Percentiles rank a stretch among this genome's conserved stretches.
Evolutionary conservation across 2,113 vertebrate genomes (phyloP).

Genomic region (Lepidiolamprologus cunningtoni): DNA sequence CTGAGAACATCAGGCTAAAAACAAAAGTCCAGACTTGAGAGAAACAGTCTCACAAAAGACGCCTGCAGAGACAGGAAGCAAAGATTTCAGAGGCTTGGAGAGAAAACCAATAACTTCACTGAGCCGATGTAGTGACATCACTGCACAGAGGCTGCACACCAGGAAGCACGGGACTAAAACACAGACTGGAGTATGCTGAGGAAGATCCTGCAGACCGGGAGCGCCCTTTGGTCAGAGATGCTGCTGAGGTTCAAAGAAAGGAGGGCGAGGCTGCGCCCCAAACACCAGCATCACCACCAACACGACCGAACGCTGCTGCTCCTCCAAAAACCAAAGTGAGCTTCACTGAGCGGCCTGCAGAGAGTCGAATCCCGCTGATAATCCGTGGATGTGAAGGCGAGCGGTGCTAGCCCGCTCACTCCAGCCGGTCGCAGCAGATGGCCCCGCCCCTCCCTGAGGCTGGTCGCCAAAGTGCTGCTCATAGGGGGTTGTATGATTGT

Average conservation of each 20-base stretch:
- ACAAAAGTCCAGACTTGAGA: not conserved
- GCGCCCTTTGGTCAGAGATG: not conserved
- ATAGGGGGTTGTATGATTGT: fast-evolving
- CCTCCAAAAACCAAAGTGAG: not conserved
- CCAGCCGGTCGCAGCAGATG: not conserved
- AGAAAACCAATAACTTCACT: not conserved
- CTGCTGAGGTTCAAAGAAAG: fast-evolving
- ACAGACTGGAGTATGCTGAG: not conserved
- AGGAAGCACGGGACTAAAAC: not conserved
- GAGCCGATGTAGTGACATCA: not conserved
- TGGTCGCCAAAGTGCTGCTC: not conserved
- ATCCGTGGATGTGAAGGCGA: no score
- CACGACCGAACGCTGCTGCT: not conserved
- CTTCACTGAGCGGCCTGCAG: not conserved
- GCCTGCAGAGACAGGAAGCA: not conserved
- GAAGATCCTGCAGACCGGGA: not conserved
- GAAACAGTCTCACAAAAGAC: not conserved
- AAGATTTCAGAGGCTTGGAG: not conserved
- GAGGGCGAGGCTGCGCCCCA: not conserved
- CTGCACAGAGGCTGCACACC: not conserved
- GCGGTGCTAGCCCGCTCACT: not conserved
- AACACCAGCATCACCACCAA: not conserved
- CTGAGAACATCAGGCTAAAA: not conserved
- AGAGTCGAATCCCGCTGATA: not conserved
- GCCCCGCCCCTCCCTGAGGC: not conserved